These are phyloP conservation scores for Drosophila neutralis DNA, from an alignment of 2,888 invertebrate species.

Conservation along the genomic window DNA sequence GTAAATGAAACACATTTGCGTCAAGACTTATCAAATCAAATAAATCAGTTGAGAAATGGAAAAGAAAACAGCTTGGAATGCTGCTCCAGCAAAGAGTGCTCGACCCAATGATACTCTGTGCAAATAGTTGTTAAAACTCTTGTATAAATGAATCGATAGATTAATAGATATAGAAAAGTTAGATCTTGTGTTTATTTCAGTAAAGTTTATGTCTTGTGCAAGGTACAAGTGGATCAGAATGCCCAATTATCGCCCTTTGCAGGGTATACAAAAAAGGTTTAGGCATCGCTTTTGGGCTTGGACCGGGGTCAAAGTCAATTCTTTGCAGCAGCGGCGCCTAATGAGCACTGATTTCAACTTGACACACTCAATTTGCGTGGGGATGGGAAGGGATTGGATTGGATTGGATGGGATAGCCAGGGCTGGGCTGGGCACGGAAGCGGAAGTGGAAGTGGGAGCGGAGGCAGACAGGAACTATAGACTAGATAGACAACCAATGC, in stretches of 20 bases:
- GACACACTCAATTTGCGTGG: conserved; percentile 40
- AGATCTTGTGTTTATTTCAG: background rate
- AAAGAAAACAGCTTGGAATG: conserved; percentile 14
- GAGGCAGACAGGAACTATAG: background rate
- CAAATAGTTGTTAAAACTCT: background rate
- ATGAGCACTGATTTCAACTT: conserved; percentile 50
- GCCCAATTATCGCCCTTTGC: background rate
- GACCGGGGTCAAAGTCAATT: conserved; percentile 7
- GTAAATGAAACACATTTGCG: conserved; percentile 72
- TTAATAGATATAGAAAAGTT: background rate
- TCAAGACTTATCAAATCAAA: conserved; percentile 72
- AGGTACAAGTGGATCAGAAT: background rate
- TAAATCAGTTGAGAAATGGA: conserved; percentile 57
- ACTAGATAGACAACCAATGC: conserved; percentile 16
- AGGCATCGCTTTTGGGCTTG: conserved; percentile 9
- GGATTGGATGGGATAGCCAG: background rate
- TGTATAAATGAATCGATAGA: background rate
- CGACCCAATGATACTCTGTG: conserved; percentile 8
- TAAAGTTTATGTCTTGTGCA: background rate
- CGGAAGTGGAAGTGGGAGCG: background rate
- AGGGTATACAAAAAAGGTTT: conserved; percentile 20
- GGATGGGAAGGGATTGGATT: background rate
- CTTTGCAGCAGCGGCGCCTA: conserved; percentile 26
- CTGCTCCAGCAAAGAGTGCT: too few relatives aligned
- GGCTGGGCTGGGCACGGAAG: background rate